Evolutionary conservation across 2,797 vertebrate genomes (phyloP).

Genomic region (Falco rusticolus): DNA sequence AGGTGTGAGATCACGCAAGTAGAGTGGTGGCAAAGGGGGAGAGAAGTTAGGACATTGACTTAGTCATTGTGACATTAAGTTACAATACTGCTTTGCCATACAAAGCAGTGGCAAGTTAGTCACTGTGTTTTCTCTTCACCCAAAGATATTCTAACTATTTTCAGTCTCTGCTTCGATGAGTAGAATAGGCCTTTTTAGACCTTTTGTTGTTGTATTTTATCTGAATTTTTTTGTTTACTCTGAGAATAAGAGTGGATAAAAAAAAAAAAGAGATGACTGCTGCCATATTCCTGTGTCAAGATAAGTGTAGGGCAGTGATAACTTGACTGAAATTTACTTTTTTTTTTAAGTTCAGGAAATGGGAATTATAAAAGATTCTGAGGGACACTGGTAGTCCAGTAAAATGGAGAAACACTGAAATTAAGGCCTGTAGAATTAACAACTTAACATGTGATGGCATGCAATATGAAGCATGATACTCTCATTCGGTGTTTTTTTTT

Average conservation of each 20-base stretch:
- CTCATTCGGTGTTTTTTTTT: background rate
- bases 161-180: background rate
- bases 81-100: background rate
- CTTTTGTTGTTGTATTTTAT: background rate
- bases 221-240: background rate
- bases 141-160: background rate
- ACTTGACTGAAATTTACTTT: background rate
- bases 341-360: background rate
- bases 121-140: background rate
- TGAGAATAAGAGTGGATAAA: background rate
- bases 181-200: background rate
- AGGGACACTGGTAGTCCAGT: background rate
- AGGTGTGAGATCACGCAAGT: background rate
- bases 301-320: background rate
- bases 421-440: background rate
- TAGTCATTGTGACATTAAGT: background rate
- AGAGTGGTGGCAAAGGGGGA: background rate
- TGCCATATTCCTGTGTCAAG: background rate
- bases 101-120: background rate
- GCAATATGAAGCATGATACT: background rate
- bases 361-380: background rate
- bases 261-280: background rate
- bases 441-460: background rate
- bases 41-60: background rate
- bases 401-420: background rate